Base-by-base conservation (phyloP, 2,797 vertebrate species). In the Neosilurus mollespiculum region DNA sequence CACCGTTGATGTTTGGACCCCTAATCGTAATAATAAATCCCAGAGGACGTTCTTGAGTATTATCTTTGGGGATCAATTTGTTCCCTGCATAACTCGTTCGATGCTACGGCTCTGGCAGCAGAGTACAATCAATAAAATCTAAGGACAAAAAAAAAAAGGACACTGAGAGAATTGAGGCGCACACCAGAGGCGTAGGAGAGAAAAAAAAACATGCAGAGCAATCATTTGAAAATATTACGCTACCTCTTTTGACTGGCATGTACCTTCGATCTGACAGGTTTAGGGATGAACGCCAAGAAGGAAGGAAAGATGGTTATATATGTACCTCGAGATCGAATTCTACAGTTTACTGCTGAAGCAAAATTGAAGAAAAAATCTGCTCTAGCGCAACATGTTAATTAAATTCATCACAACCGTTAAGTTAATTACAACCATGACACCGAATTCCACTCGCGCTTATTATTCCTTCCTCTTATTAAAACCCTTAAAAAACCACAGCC, bases 11-110 rank as follows among this genome's bases (percentile, higher is more conserved):
- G 43, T 8, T 43, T 8, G 43, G 43, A 43, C 4, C 43, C 43
- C 43, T 5, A 43, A 43, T 43, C 43, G 43, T 43, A 43, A 43
- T 43, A 43, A 43, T 43, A 1, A 65, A 1, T 83, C 43, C 72
- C 82, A 64, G 82, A 86, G 54, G 22, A 87, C 59, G 83, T 89
- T 86, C 69, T 81, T 84, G 85, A 81, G 83, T 81, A 49, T 86
- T 81, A 69, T 85, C 84, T 89, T 83, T 80, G 67, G 80, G 87
- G 87, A 89, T 88, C 86, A 80, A 61, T 87, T 81, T 82, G 69
- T 84, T 87, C 84, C 69, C 81, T 3, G 86, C 76, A 37, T 85
- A 85, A 81, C 65, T 81, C 78, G 1, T 53, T 64, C 37, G 76
- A 81, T 70, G 26, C 59, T 12, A 82, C 20, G n/a, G 58, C 54